These are phyloP conservation scores for Axinella damicornis DNA, from an alignment of 37 sponge, comb jelly and placozoan species.

Conservation along the genomic window DNA sequence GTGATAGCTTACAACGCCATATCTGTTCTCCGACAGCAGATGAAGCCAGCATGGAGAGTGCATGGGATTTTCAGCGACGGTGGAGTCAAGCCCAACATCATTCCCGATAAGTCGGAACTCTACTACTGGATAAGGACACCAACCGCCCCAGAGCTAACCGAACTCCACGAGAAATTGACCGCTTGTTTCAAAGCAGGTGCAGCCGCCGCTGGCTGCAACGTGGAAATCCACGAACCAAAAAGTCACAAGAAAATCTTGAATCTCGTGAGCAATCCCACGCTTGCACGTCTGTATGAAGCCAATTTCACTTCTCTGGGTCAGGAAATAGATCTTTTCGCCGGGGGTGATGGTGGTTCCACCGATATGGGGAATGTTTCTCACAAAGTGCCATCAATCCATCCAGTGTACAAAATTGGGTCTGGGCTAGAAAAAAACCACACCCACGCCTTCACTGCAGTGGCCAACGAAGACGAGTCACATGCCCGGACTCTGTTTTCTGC, in stretches of 20 bases:
- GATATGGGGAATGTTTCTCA: slow-evolving; percentile 95
- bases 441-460: slow-evolving; percentile 62
- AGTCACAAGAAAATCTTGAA: slow-evolving; percentile 7
- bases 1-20: slow-evolving; percentile 89
- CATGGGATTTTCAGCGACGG: slow-evolving; percentile 90
- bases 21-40: slow-evolving; percentile 89
- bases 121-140: slow-evolving; percentile 75
- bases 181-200: slow-evolving; percentile 81
- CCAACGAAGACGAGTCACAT: slow-evolving; percentile 75
- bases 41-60: slow-evolving; percentile 86
- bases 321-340: not conserved
- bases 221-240: slow-evolving; percentile 38
- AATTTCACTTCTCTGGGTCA: slow-evolving; percentile 33
- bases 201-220: slow-evolving; percentile 77
- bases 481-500: slow-evolving; percentile 61
- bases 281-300: slow-evolving; percentile 48
- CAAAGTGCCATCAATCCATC: slow-evolving; percentile 87
- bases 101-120: slow-evolving; percentile 68
- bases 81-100: slow-evolving; percentile 90
- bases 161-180: slow-evolving; percentile 48
- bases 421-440: slow-evolving; percentile 74
- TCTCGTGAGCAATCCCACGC: slow-evolving; percentile 49
- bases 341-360: slow-evolving; percentile 65
- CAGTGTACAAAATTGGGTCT: slow-evolving; percentile 71
- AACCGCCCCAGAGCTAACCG: slow-evolving; percentile 51